Evolutionary conservation across 2,113 vertebrate genomes (phyloP).

Genomic region (Ia io): DNA sequence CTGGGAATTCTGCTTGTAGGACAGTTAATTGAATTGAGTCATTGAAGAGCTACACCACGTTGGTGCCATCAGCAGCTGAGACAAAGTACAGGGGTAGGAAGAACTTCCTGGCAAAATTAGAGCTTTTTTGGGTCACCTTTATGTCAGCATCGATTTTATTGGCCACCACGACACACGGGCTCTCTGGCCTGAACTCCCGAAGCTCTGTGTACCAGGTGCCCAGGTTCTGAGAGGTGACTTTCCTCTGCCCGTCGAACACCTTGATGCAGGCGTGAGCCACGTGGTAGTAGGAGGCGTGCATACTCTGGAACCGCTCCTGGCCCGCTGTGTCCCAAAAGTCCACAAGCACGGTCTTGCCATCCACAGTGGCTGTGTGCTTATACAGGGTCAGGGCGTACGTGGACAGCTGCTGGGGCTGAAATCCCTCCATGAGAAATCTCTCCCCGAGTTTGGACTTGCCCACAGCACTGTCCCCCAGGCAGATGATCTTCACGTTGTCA

Average conservation of each 20-base stretch:
- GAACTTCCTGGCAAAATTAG: slow-evolving; percentile 93
- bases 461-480: slow-evolving; percentile 95
- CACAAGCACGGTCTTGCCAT: slow-evolving; percentile 86
- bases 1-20: slow-evolving; percentile 92
- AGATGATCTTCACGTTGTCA: slow-evolving; percentile 96
- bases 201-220: slow-evolving; percentile 93
- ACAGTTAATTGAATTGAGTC: slow-evolving; percentile 92
- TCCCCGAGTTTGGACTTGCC: slow-evolving; percentile 98
- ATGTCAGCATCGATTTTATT: slow-evolving; percentile 97
- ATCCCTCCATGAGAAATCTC: slow-evolving; percentile 95
- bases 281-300: no score
- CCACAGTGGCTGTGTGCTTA: slow-evolving; percentile 88
- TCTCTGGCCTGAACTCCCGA: slow-evolving; percentile 93
- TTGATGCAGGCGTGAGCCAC: no score
- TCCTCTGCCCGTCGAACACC: slow-evolving; percentile 97
- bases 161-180: slow-evolving; percentile 94
- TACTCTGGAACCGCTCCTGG: no score
- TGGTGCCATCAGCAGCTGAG: slow-evolving; percentile 96
- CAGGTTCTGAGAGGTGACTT: slow-evolving; percentile 95
- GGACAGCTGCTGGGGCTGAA: slow-evolving; percentile 93
- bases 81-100: slow-evolving; percentile 95
- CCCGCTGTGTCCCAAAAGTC: slow-evolving; percentile 46
- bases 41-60: slow-evolving; percentile 97
- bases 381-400: slow-evolving; percentile 95
- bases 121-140: slow-evolving; percentile 93